Conservation (phyloP, 2,888 invertebrate species). For the Oegoconia quadripuncta region DNA sequence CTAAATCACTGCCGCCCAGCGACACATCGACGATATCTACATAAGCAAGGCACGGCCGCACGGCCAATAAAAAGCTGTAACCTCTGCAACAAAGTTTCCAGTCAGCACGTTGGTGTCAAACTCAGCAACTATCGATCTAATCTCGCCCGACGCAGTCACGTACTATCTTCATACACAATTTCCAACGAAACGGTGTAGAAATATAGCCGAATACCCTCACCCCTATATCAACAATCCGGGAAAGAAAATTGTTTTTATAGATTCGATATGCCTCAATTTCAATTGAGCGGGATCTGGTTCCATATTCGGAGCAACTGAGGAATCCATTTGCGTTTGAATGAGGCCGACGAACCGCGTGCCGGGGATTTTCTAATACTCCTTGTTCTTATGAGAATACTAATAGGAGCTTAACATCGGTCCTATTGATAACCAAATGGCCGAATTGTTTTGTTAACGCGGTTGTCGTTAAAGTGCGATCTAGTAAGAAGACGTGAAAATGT, state of each 20-base stretch:
- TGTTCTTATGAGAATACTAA: slow-evolving; percentile 34
- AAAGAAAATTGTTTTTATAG: slow-evolving; percentile 73
- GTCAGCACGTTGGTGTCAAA: slow-evolving; percentile 18
- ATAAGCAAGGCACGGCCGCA: neutral
- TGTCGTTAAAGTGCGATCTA: too few relatives aligned
- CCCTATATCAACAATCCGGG: slow-evolving; percentile 59
- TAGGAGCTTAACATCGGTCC: neutral
- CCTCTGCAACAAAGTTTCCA: slow-evolving; percentile 24
- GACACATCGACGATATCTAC: too few relatives aligned
- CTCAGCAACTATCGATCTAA: slow-evolving; percentile 42
- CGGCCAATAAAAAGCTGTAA: slow-evolving; percentile 2
- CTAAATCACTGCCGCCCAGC: too few relatives aligned
- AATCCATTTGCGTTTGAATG: slow-evolving; percentile 65
- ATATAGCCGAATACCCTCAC: slow-evolving; percentile 43
- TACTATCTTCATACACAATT: slow-evolving; percentile 50
- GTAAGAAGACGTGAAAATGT: too few relatives aligned
- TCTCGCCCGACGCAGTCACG: slow-evolving; percentile 57
- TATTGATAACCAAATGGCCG: too few relatives aligned
- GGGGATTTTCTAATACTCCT: slow-evolving; percentile 48
- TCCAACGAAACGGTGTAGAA: slow-evolving; percentile 57
- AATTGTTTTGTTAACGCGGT: too few relatives aligned
- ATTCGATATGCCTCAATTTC: slow-evolving; percentile 74
- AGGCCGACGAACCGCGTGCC: slow-evolving; percentile 33
- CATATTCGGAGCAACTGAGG: slow-evolving; percentile 47
- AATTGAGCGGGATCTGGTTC: slow-evolving; percentile 58